Percentiles rank a stretch among this genome's conserved stretches.
phyloP scores from a whole-genome alignment of 2,888 invertebrate species.

The Didymodactylos carnosus region DNA sequence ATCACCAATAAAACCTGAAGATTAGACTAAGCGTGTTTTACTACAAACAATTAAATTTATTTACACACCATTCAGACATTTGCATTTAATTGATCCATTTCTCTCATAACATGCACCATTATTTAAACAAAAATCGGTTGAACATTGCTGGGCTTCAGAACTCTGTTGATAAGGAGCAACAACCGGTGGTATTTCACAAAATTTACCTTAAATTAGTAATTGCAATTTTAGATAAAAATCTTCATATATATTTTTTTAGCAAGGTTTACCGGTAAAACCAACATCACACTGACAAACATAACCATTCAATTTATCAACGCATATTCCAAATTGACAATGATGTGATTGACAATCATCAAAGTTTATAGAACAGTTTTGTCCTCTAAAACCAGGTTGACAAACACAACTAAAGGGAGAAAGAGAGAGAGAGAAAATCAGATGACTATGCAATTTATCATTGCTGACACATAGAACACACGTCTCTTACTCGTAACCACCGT shows the following conservation, averaged over 20 bases:
- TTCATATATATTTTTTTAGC: too few relatives aligned
- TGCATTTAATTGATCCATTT: too few relatives aligned
- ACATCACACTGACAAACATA: constrained; percentile 7
- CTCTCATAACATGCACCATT: constrained; percentile 6
- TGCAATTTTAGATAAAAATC: background rate
- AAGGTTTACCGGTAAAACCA: constrained; percentile 1
- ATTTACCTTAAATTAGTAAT: background rate
- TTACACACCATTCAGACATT: too few relatives aligned
- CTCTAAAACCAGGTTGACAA: background rate
- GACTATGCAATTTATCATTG: background rate
- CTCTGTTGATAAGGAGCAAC: too few relatives aligned
- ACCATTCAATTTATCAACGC: background rate
- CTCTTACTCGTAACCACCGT: constrained; percentile 27
- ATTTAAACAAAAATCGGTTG: constrained; percentile 4
- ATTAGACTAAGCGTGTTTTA: background rate
- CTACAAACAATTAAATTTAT: too few relatives aligned
- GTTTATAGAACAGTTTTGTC: background rate
- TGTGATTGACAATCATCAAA: background rate
- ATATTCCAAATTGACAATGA: constrained; percentile 5
- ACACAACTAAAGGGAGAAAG: background rate
- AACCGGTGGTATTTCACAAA: background rate
- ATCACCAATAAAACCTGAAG: constrained; percentile 4
- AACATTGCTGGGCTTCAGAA: too few relatives aligned
- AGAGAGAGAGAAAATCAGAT: too few relatives aligned
- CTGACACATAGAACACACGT: background rate